Conservation (phyloP, 2,888 invertebrate genomes). For the Agrochola lota region DNA sequence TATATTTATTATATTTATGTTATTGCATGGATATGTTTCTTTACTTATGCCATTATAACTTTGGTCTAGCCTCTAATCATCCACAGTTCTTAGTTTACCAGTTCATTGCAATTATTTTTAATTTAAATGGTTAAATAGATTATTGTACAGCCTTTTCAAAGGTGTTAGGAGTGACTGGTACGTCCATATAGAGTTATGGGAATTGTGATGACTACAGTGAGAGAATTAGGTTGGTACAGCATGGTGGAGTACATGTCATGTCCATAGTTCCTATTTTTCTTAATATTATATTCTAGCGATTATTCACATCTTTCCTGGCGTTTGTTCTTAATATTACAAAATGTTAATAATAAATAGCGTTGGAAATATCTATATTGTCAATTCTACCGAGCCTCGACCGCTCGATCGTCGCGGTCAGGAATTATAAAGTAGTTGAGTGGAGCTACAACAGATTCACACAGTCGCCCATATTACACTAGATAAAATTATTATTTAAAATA, state of each 20-base stretch:
- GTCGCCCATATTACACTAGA: neutral
- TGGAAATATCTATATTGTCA: conserved; percentile 88
- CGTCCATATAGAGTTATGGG: conserved; percentile 3
- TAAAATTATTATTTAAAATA: neutral
- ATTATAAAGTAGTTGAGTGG: conserved; percentile 73
- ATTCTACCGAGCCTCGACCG: conserved; percentile 84
- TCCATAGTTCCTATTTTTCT: conserved; percentile 48
- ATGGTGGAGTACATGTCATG: conserved; percentile 41
- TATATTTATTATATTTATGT: conserved; percentile 4
- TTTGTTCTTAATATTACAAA: conserved; percentile 82
- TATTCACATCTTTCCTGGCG: conserved; percentile 79
- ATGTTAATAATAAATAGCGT: conserved; percentile 80
- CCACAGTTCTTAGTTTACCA: conserved; percentile 17
- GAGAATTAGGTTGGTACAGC: conserved; percentile 31
- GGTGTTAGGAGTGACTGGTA: conserved; percentile 3
- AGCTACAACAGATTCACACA: conserved; percentile 77
- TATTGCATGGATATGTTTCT: conserved; percentile 20
- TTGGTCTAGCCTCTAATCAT: conserved; percentile 3
- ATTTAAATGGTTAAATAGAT: conserved; percentile 4
- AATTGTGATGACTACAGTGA: conserved; percentile 28
- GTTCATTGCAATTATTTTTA: conserved; percentile 19
- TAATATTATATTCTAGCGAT: conserved; percentile 77
- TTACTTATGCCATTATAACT: conserved; percentile 50
- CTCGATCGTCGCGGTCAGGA: conserved; percentile 70
- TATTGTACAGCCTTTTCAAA: conserved; percentile 17